A percentile compares a stretch with the other conserved stretches of the same genome.
Conservation (phyloP, 2,113 vertebrate genomes). For the Pyrgilauda ruficollis region DNA sequence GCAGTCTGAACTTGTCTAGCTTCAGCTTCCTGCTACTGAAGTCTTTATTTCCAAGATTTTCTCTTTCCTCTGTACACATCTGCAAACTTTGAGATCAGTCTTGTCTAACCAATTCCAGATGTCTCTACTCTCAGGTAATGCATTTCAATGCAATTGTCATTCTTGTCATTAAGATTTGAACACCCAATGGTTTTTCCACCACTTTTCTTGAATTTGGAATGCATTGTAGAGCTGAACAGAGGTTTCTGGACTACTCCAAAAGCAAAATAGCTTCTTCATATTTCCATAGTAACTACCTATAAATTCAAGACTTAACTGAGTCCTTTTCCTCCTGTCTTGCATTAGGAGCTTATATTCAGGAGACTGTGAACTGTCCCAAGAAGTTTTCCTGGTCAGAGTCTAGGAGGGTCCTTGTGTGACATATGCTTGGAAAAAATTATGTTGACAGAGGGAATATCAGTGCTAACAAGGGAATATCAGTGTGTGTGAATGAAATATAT, state of each 20-base stretch:
- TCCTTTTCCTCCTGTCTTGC: neutral
- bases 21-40: neutral
- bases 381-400: neutral
- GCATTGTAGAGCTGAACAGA: neutral
- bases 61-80: neutral
- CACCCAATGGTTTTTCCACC: neutral
- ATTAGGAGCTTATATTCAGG: neutral
- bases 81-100: neutral
- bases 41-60: neutral
- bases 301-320: neutral
- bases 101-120: neutral
- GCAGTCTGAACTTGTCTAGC: neutral
- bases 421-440: neutral
- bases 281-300: neutral
- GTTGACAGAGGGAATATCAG: neutral
- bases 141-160: neutral
- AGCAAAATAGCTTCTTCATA: neutral
- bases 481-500: neutral
- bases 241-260: neutral
- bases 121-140: neutral
- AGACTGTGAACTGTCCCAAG: neutral
- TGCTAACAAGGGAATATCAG: neutral
- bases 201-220: neutral
- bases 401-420: neutral
- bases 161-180: neutral